phyloP scores from a whole-genome alignment of 2,888 invertebrate genomes.

The Aquatica leii region DNA sequence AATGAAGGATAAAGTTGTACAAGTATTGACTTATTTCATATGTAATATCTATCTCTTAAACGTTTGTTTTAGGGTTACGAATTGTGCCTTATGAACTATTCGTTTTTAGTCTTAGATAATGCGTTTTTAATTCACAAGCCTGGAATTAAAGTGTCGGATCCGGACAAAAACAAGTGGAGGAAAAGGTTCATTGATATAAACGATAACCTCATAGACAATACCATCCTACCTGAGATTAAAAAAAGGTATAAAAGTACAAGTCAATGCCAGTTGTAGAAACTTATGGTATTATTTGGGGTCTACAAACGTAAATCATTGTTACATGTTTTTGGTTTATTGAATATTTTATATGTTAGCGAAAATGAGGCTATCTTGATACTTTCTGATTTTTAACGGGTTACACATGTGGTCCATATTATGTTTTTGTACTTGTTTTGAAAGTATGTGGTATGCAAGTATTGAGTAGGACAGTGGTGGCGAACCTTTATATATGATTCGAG shows the following conservation, averaged over 20 bases:
- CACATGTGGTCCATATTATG: no score
- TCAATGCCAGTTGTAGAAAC: not conserved
- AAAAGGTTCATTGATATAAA: not conserved
- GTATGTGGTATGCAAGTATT: no score
- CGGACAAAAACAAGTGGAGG: conserved; percentile 6
- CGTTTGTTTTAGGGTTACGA: conserved; percentile 80
- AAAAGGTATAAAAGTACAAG: not conserved
- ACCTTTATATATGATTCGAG: no score
- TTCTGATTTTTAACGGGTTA: no score
- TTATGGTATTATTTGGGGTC: no score
- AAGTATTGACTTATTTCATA: conserved; percentile 70
- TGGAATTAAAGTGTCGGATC: conserved; percentile 70
- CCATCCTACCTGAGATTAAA: not conserved
- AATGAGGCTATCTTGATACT: no score
- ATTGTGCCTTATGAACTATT: conserved; percentile 84
- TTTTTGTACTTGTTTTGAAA: no score
- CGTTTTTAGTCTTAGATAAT: conserved; percentile 86
- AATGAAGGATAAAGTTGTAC: conserved; percentile 89
- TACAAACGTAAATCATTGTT: no score
- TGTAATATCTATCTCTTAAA: no score
- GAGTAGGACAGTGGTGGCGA: no score
- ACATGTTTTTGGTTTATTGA: no score
- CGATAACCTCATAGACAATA: not conserved
- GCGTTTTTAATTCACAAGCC: conserved; percentile 87
- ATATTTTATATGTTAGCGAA: no score